These are phyloP conservation scores for Papilio dardanus DNA, from an alignment of 1,140 invertebrate genomes.

Conservation along the genomic window DNA sequence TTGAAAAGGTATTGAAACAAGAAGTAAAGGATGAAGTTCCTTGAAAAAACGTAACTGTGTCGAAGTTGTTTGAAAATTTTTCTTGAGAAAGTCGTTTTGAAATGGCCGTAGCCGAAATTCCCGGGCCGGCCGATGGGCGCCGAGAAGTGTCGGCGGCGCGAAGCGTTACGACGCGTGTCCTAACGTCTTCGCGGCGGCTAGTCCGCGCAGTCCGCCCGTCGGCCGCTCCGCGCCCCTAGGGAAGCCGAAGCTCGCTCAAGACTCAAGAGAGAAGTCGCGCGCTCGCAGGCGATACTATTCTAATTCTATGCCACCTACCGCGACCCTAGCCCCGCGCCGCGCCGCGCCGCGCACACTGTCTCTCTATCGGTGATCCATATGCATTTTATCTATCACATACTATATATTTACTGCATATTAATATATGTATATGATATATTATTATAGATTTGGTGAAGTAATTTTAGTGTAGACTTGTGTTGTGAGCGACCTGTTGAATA, in stretches of 20 bases:
- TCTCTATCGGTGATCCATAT: conserved; percentile 59
- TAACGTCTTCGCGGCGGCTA: conserved; percentile 68
- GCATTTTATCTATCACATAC: conserved; percentile 65
- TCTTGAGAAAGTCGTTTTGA: conserved; percentile 72
- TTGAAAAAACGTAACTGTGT: conserved; percentile 80
- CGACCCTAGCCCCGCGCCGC: conserved; percentile 40
- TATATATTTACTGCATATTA: conserved; percentile 49
- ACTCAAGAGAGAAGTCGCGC: conserved; percentile 66
- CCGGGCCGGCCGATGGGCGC: conserved; percentile 60
- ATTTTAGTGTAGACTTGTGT: conserved; percentile 75
- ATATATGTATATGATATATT: conserved; percentile 57
- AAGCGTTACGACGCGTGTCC: conserved; percentile 57
- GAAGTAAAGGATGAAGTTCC: conserved; percentile 84
- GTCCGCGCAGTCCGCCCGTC: conserved; percentile 56
- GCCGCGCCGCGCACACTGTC: conserved; percentile 39
- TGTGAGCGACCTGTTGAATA: conserved; percentile 79
- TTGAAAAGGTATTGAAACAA: conserved; percentile 84
- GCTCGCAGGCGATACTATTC: conserved; percentile 70
- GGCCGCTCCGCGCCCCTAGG: conserved; percentile 52
- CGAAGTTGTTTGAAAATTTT: conserved; percentile 80
- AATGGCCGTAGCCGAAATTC: conserved; percentile 67
- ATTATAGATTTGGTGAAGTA: conserved; percentile 53
- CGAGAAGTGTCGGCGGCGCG: conserved; percentile 58
- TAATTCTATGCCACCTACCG: conserved; percentile 46
- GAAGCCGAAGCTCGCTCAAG: conserved; percentile 61